Percentiles rank a stretch among this genome's conserved stretches.
phyloP scores from a whole-genome alignment of 2,888 invertebrate species.

The Spodoptera exigua region DNA sequence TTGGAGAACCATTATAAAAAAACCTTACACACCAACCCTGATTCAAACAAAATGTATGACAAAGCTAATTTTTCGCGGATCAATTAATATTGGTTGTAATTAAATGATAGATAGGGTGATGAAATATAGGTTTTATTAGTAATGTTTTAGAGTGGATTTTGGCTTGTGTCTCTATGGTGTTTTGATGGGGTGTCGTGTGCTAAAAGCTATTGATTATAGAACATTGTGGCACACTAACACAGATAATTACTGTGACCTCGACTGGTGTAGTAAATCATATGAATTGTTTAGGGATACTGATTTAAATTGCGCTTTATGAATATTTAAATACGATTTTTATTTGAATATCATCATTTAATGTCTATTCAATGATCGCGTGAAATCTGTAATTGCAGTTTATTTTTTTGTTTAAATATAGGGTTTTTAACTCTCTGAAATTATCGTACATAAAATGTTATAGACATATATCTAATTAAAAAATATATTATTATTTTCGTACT shows the following conservation, averaged over 20 bases:
- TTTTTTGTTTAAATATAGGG: neutral
- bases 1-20: constrained; percentile 33
- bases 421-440: neutral
- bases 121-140: constrained; percentile 32
- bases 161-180: constrained; percentile 23
- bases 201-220: constrained; percentile 69
- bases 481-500: too few species aligned
- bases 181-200: constrained; percentile 62
- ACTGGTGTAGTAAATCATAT: constrained; percentile 35
- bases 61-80: constrained; percentile 9
- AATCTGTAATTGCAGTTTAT: neutral
- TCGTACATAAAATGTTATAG: too few species aligned
- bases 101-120: constrained; percentile 3
- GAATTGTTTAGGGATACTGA: constrained; percentile 55
- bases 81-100: constrained; percentile 36
- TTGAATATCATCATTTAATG: constrained; percentile 18
- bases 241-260: constrained; percentile 59
- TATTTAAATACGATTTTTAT: constrained; percentile 3
- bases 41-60: constrained; percentile 6
- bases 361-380: neutral
- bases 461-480: too few species aligned
- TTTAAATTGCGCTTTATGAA: constrained; percentile 24
- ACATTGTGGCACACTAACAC: constrained; percentile 73
- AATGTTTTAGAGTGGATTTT: constrained; percentile 11
- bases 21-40: constrained; percentile 24